Conservation (phyloP, 2,888 invertebrate genomes). For the Drosophila mercatorum region DNA sequence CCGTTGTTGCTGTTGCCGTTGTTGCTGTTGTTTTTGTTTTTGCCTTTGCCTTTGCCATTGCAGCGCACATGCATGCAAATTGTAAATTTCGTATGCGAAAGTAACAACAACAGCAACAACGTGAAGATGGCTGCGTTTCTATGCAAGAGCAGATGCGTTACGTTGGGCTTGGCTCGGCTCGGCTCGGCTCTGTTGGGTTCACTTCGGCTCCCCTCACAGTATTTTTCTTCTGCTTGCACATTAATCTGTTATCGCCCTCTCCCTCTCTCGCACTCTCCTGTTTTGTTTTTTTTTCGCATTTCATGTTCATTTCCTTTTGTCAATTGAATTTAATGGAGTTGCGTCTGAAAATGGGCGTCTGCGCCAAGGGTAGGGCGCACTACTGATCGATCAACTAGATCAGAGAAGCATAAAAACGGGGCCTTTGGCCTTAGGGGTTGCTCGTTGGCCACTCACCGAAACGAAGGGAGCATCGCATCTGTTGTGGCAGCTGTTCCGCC, state of each 20-base stretch:
- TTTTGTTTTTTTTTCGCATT: slow-evolving; percentile 67
- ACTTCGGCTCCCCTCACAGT: slow-evolving; percentile 39
- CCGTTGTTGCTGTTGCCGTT: background rate
- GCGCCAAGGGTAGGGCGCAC: slow-evolving; percentile 69
- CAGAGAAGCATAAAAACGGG: slow-evolving; percentile 61
- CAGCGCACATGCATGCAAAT: slow-evolving; percentile 73
- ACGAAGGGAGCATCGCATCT: slow-evolving; percentile 60
- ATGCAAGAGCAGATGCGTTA: slow-evolving; percentile 63
- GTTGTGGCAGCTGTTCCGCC: slow-evolving; percentile 49
- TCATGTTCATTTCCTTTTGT: slow-evolving; percentile 73
- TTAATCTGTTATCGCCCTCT: slow-evolving; percentile 58
- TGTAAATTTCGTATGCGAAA: slow-evolving; percentile 71
- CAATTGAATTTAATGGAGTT: slow-evolving; percentile 74
- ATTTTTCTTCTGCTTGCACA: slow-evolving; percentile 50
- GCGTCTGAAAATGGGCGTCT: slow-evolving; percentile 57
- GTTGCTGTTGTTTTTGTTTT: slow-evolving; percentile 10
- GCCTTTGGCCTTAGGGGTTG: slow-evolving; percentile 50
- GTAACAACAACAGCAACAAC: slow-evolving; percentile 32
- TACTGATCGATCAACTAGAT: slow-evolving; percentile 76
- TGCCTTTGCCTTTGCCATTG: slow-evolving; percentile 11
- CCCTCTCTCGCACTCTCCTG: slow-evolving; percentile 16
- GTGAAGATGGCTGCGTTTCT: slow-evolving; percentile 52
- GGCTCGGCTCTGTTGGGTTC: too few relatives aligned
- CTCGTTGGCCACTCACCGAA: slow-evolving; percentile 54
- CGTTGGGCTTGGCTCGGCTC: slow-evolving; percentile 40